Conservation (phyloP, 2,113 vertebrate species). For the Sturnira hondurensis region DNA sequence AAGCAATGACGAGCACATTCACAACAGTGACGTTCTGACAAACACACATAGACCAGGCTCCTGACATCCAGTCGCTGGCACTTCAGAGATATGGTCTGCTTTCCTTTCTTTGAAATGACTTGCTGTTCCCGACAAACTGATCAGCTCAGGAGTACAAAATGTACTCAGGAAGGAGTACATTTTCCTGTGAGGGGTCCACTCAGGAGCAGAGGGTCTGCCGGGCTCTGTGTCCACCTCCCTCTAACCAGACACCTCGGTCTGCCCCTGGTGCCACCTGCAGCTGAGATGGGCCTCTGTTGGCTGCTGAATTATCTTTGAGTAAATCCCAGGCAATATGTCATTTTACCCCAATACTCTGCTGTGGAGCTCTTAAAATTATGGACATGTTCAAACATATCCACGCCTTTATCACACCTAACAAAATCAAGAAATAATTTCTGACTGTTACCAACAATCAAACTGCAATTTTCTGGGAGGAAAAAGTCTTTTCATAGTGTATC, state of each 20-base stretch:
- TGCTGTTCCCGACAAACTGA: neutral
- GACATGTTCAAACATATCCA: neutral
- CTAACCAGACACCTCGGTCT: neutral
- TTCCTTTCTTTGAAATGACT: neutral
- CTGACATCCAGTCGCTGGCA: neutral
- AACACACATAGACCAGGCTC: neutral
- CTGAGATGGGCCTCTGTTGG: neutral
- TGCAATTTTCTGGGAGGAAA: neutral
- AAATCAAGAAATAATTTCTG: neutral
- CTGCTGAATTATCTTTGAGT: neutral
- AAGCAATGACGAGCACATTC: neutral
- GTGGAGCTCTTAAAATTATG: neutral
- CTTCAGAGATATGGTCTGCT: neutral
- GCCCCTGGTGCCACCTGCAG: accelerated
- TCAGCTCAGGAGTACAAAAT: neutral
- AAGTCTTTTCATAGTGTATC: neutral
- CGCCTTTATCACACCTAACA: neutral
- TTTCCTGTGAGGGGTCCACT: accelerated
- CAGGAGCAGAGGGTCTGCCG: neutral
- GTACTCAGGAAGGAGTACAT: too few species aligned
- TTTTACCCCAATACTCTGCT: neutral
- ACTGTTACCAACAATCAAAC: neutral
- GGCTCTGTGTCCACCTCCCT: neutral
- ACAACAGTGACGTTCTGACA: neutral
- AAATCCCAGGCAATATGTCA: neutral